These are phyloP conservation scores for human DNA, from an alignment of 2,113 vertebrate species.

Conservation along the genomic window DNA sequence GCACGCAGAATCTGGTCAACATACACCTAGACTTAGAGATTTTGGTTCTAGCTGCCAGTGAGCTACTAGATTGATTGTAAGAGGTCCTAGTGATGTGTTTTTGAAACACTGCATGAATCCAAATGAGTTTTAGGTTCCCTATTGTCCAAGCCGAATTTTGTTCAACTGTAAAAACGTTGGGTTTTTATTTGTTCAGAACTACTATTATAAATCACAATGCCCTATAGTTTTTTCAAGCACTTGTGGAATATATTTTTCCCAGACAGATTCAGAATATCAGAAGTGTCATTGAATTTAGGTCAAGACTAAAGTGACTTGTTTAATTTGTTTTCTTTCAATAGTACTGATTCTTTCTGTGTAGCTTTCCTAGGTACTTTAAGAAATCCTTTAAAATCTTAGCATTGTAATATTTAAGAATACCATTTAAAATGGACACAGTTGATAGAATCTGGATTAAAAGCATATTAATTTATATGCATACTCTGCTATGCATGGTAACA, in stretches of 20 bases:
- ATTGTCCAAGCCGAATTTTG: slow-evolving; percentile 80
- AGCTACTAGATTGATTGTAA: slow-evolving; percentile 73
- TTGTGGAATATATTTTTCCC: slow-evolving; percentile 72
- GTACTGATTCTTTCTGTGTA: slow-evolving; percentile 43
- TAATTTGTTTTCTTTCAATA: slow-evolving; percentile 77
- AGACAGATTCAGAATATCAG: slow-evolving; percentile 75
- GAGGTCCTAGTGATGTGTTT: slow-evolving; percentile 78
- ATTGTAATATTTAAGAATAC: neutral
- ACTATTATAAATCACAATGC: slow-evolving; percentile 76
- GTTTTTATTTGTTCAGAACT: slow-evolving; percentile 78
- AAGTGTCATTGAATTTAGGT: slow-evolving; percentile 78
- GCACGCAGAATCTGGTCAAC: slow-evolving; percentile 64
- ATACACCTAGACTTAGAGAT: slow-evolving; percentile 57
- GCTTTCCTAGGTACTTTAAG: slow-evolving; percentile 17
- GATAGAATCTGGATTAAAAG: neutral
- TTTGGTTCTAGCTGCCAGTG: slow-evolving; percentile 68
- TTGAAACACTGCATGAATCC: slow-evolving; percentile 82
- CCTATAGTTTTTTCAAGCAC: slow-evolving; percentile 70
- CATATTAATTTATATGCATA: neutral
- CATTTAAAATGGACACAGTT: neutral
- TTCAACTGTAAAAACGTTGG: slow-evolving; percentile 79
- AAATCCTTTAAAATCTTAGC: slow-evolving; percentile 37
- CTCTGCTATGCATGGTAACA: neutral
- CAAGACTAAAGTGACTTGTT: slow-evolving; percentile 70
- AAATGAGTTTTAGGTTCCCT: slow-evolving; percentile 85